These are phyloP conservation scores for Calonectris borealis DNA, from an alignment of 2,113 vertebrate genomes.

Conservation along the genomic window DNA sequence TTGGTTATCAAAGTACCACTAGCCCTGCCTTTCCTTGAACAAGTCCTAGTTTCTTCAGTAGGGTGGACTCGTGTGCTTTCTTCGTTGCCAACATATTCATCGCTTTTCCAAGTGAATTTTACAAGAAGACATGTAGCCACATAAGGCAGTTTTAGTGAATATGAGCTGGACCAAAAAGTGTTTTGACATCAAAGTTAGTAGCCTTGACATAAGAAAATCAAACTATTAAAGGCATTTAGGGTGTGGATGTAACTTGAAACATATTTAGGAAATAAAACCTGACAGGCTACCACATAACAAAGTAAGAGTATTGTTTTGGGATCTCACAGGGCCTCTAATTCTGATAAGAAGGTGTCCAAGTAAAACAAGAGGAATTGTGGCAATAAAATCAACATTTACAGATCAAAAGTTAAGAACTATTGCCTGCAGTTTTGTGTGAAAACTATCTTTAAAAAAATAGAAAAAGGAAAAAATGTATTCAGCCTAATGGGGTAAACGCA, in stretches of 20 bases:
- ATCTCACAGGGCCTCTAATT: not conserved
- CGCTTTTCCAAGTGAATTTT: not conserved
- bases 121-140: not conserved
- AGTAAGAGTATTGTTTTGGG: not conserved
- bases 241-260: not conserved
- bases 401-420: not conserved
- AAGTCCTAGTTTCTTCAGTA: not conserved
- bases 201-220: not conserved
- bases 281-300: not conserved
- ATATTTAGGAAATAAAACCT: not conserved
- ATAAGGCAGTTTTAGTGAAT: not conserved
- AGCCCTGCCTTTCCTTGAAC: not conserved
- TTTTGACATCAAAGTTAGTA: not conserved
- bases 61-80: not conserved
- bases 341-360: not conserved
- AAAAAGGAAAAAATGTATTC: not conserved
- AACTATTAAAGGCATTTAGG: not conserved
- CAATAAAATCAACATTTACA: not conserved
- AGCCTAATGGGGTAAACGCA: rapidly evolving
- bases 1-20: not conserved
- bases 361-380: not conserved
- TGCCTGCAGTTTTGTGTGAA: not conserved
- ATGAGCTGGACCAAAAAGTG: not conserved
- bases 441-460: not conserved
- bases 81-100: not conserved